These are phyloP conservation scores for Lordiphosa stackelbergi DNA, from an alignment of 1,140 invertebrate species.

Conservation along the genomic window DNA sequence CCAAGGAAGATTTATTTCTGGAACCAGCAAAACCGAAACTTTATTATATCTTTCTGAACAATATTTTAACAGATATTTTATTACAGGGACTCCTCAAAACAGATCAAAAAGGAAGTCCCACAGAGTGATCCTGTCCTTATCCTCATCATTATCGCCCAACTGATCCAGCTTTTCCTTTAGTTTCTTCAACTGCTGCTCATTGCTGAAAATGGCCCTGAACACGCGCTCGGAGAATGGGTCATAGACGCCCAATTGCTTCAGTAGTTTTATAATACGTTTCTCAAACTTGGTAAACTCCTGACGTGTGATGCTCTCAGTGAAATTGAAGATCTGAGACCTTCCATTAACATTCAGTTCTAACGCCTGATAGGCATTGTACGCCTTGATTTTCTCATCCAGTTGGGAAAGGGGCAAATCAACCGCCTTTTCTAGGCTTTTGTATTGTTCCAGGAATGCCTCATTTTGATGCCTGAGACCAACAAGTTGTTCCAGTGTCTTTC, in stretches of 20 bases:
- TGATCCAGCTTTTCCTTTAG: slow-evolving; percentile 26
- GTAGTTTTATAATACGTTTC: slow-evolving; percentile 18
- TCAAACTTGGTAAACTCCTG: slow-evolving; percentile 3
- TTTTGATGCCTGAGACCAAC: neutral
- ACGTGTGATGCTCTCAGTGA: neutral
- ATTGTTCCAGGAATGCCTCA: slow-evolving; percentile 3
- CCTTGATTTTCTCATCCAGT: slow-evolving; percentile 38
- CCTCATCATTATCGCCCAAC: slow-evolving; percentile 10
- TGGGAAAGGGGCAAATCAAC: slow-evolving; percentile 16
- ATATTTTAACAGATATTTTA: neutral
- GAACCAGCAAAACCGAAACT: neutral
- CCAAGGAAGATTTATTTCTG: slow-evolving; percentile 1
- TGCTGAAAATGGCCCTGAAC: slow-evolving; percentile 33
- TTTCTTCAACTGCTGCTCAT: slow-evolving; percentile 24
- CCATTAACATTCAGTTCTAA: neutral
- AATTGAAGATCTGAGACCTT: neutral
- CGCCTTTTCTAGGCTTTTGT: slow-evolving; percentile 16
- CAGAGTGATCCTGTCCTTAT: neutral
- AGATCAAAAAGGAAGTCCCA: slow-evolving; percentile 31
- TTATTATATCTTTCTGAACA: neutral
- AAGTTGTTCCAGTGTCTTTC: slow-evolving; percentile 6
- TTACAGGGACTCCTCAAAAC: slow-evolving; percentile 2
- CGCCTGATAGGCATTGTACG: slow-evolving; percentile 16
- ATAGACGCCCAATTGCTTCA: slow-evolving; percentile 31
- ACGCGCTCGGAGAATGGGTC: slow-evolving; percentile 18